Evolutionary conservation across 1,140 invertebrate species (phyloP).

Genomic region (Chymomyza costata): DNA sequence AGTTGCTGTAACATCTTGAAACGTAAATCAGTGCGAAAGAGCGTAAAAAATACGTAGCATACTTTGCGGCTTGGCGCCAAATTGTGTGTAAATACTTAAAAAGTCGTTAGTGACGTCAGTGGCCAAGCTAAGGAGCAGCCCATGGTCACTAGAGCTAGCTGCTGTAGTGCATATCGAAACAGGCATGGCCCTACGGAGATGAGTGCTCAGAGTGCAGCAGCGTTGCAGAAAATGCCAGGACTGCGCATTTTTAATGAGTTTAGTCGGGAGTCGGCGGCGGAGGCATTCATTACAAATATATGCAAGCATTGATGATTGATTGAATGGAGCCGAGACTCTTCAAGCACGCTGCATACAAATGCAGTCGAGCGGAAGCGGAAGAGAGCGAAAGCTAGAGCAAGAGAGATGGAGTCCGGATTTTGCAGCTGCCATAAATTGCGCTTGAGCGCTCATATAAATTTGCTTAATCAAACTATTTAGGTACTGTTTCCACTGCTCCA

Average conservation of each 20-base stretch:
- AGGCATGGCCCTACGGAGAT: background rate
- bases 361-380: conserved; percentile 1
- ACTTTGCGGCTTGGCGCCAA: conserved; percentile 43
- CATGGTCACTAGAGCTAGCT: too few species aligned
- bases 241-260: conserved; percentile 49
- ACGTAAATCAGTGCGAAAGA: background rate
- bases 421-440: conserved; percentile 43
- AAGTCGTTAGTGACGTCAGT: conserved; percentile 46
- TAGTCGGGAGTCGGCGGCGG: conserved; percentile 30
- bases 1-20: too few species aligned
- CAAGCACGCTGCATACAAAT: conserved; percentile 11
- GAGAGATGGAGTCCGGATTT: too few species aligned
- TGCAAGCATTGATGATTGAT: conserved; percentile 54
- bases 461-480: conserved; percentile 68
- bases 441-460: conserved; percentile 53
- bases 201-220: background rate
- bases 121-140: conserved; percentile 13
- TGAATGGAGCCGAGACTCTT: conserved; percentile 15
- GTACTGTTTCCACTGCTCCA: conserved; percentile 39
- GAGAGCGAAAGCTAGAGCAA: too few species aligned
- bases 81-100: conserved; percentile 69
- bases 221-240: background rate
- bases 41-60: conserved; percentile 10
- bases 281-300: conserved; percentile 38
- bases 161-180: background rate